phyloP scores from a whole-genome alignment of 2,113 vertebrate species.

The Stegastes partitus region DNA sequence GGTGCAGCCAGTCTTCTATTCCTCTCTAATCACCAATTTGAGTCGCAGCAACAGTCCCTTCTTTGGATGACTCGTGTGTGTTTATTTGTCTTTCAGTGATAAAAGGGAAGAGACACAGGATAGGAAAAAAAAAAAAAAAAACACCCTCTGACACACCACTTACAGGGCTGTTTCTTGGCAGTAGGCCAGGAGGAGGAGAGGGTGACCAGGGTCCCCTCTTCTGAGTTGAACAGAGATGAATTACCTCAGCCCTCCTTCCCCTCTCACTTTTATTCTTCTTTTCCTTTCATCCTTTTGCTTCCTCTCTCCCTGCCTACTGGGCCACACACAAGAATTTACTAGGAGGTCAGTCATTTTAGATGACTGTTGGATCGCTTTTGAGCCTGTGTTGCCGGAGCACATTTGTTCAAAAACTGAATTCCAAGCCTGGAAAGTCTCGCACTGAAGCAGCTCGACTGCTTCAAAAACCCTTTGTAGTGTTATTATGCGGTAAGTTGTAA shows the following conservation, averaged over 20 bases:
- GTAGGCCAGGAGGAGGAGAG: slow-evolving; percentile 44
- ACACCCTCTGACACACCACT: slow-evolving; percentile 38
- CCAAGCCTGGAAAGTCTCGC: slow-evolving; percentile 36
- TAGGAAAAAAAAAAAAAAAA: slow-evolving; percentile 27
- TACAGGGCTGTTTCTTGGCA: slow-evolving; percentile 47
- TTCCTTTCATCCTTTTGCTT: slow-evolving; percentile 41
- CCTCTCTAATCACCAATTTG: slow-evolving; percentile 75
- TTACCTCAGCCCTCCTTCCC: slow-evolving; percentile 38
- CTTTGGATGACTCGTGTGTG: slow-evolving; percentile 27
- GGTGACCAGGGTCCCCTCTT: slow-evolving; percentile 37
- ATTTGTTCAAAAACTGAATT: slow-evolving; percentile 57
- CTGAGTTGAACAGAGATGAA: slow-evolving; percentile 58
- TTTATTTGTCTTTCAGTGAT: slow-evolving; percentile 47
- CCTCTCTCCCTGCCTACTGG: slow-evolving; percentile 27
- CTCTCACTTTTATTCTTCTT: slow-evolving; percentile 37
- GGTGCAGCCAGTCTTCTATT: slow-evolving; percentile 20
- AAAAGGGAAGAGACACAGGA: slow-evolving; percentile 20
- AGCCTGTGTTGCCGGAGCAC: slow-evolving; percentile 19
- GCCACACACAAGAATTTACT: slow-evolving; percentile 42
- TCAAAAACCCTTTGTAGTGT: slow-evolving; percentile 63
- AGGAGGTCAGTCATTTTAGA: slow-evolving; percentile 52
- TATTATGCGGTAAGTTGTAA: slow-evolving; percentile 69
- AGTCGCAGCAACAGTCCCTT: slow-evolving; percentile 51
- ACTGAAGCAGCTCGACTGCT: slow-evolving; percentile 34
- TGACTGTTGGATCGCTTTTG: slow-evolving; percentile 44